Evolutionary conservation across 2,797 vertebrate species (phyloP).

Genomic region (Podargus strigoides): DNA sequence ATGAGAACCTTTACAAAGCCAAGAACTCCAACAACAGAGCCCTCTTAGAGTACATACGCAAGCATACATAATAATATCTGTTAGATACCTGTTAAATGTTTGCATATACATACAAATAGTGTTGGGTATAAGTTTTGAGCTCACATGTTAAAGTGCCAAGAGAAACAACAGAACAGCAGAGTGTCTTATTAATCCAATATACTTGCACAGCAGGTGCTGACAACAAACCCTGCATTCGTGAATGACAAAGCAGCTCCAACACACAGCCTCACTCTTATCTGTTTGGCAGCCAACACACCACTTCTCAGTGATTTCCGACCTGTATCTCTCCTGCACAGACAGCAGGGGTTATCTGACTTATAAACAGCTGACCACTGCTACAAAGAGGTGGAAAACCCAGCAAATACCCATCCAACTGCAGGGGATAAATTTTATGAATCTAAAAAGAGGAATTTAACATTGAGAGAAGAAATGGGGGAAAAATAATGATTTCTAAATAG

Average conservation of each 20-base stretch:
- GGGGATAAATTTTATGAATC: not conserved
- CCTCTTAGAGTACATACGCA: not conserved
- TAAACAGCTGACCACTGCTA: not conserved
- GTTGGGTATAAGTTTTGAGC: not conserved
- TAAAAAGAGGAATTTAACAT: not conserved
- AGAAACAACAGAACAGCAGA: not conserved
- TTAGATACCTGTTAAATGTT: not conserved
- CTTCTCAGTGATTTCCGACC: not conserved
- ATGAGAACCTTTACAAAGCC: not conserved
- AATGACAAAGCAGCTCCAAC: not conserved
- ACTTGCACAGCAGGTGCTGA: not conserved
- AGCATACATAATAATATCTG: accelerated
- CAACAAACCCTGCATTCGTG: not conserved
- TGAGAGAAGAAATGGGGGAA: not conserved
- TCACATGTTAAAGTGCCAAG: not conserved
- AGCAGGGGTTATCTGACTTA: not conserved
- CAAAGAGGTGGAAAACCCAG: not conserved
- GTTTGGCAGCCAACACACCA: not conserved
- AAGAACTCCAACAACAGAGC: not conserved
- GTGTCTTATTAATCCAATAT: not conserved
- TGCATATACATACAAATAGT: not conserved
- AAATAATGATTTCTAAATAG: not conserved
- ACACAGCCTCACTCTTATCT: accelerated
- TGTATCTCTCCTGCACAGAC: not conserved
- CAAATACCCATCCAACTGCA: not conserved